Base-by-base conservation (phyloP, 1,140 invertebrate species). In the Sesamia nonagrioides region DNA sequence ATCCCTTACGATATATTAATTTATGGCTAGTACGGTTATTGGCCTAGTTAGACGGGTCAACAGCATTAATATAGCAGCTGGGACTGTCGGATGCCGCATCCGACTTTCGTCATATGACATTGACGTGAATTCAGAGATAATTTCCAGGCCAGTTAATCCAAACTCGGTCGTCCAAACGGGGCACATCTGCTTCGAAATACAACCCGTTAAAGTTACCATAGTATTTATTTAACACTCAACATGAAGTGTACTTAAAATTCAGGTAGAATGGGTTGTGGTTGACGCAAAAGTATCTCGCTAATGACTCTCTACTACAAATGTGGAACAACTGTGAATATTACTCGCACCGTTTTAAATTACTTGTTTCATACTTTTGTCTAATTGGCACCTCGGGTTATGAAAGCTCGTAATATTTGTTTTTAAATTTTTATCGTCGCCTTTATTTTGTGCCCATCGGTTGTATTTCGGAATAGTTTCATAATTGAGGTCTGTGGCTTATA, bases 281-380 rank as follows among this genome's bases (percentile, higher is more conserved):
- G 21, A 48, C 21, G 17, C 4, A 48, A 69, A 69, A 33, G 35
- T 69, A 50, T 33, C 6, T 6, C 40, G 18, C 21, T 69, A 69
- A 69, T 69, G 66, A 69, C 42, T 66, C 61, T 66, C 37, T n/a
- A 69, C 18, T 8, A 17, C n/a, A 17, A 37, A 40, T 18, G 13
- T 27, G 54, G 17, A 27, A 48, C 66, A 69, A 48, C 66, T 42
- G 60, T 40, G 61, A 66, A 18, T 66, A 66, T 66, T 66, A 50
- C 78, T 56, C 40, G 52, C 72, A 37, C 50, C 50, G 40, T 48
- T 68, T 68, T 68, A 78, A 61, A 66, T 52, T 42, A 48, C 17
- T 61, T 66, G 37, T 42, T 66, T 42, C n/a, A 66, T 66, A 66
- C 11, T 61, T 66, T 37, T 17, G 42, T 66, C 37, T 66, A 66